Base-by-base conservation (phyloP, 2,888 invertebrate species). In the Habrosyne pyritoides region DNA sequence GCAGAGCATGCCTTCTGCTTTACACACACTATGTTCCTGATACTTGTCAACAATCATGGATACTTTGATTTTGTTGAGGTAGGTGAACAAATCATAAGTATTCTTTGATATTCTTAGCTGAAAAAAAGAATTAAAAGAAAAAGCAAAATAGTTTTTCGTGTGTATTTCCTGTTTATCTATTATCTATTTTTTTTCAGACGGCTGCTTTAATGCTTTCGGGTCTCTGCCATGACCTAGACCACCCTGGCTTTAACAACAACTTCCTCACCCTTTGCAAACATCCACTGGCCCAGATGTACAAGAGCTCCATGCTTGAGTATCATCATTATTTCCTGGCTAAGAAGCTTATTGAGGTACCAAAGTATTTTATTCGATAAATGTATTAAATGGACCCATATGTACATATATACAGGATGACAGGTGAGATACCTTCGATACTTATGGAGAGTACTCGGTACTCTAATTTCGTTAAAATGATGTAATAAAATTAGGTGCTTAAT, bases 1-100 rank as follows among this genome's bases (percentile, higher is more conserved):
- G 93, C 94, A 1, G 93, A 94, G 53, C 95, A 95, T 64, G 95
- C 94, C 0, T 94, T 95, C 76, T 93, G 91, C 54, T 94, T 94
- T 53, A 91, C 93, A 0, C 95, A 95, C 72, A 94, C 94, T 49
- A 93, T 94, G 93, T 94, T 86, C 63, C 78, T 94, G 59, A 93
- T 95, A 30, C 73, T 94, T 21, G 71, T 68, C 21, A 87, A 86
- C 55, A 94, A 94, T 65, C 55, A 64, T 6, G 91, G 88, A 1
- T 73, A 81, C 57, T 94, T 94, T 65, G 87, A 89, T 62, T 78
- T 81, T 57, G 61, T 83, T 54, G 94, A 94, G 90, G 94, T 93
- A 14, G n/a, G n/a, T n/a, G n/a, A n/a, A n/a, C n/a, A n/a, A n/a
- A n/a, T n/a, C n/a, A n/a, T n/a, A n/a, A n/a, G n/a, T n/a, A n/a